A percentile compares a stretch with the other conserved stretches of the same genome.
These are phyloP conservation scores for Cricetomys ansorgei DNA, from an alignment of 2,113 vertebrate species.

Conservation along the genomic window DNA sequence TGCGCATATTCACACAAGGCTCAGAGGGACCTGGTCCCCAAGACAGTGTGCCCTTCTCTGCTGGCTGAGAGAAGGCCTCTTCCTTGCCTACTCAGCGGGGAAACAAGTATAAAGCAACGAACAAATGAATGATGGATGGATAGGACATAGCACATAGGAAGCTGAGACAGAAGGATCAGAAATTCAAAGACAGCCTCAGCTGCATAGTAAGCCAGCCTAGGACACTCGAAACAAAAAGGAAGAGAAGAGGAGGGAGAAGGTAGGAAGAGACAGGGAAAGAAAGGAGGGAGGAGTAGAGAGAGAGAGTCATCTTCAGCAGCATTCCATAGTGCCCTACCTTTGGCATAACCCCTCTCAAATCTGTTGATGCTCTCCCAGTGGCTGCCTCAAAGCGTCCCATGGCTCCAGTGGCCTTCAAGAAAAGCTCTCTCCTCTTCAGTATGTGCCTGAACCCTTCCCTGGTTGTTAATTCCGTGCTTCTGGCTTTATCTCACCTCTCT, in stretches of 20 bases:
- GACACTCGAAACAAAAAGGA: background rate
- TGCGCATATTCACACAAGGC: background rate
- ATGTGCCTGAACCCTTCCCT: background rate
- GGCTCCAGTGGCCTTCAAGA: background rate
- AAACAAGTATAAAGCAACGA: background rate
- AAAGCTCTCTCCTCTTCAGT: background rate
- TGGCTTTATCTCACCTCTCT: background rate
- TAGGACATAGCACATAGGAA: background rate
- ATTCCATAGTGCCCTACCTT: background rate
- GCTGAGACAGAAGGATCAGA: background rate
- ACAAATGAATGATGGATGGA: background rate
- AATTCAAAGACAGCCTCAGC: background rate
- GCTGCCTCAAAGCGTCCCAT: background rate
- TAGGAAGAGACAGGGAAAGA: background rate
- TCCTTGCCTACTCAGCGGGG: background rate
- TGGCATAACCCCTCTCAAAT: background rate
- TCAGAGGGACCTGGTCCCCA: background rate
- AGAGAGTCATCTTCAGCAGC: background rate
- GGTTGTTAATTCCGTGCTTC: background rate
- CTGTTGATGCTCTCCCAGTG: background rate
- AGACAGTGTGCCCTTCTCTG: background rate
- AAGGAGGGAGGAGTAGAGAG: too few relatives aligned
- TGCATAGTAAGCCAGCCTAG: background rate
- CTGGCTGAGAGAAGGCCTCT: background rate
- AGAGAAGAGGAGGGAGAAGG: background rate